phyloP scores from a whole-genome alignment of 2,113 vertebrate genomes.

The Actenoides lindsayi region DNA sequence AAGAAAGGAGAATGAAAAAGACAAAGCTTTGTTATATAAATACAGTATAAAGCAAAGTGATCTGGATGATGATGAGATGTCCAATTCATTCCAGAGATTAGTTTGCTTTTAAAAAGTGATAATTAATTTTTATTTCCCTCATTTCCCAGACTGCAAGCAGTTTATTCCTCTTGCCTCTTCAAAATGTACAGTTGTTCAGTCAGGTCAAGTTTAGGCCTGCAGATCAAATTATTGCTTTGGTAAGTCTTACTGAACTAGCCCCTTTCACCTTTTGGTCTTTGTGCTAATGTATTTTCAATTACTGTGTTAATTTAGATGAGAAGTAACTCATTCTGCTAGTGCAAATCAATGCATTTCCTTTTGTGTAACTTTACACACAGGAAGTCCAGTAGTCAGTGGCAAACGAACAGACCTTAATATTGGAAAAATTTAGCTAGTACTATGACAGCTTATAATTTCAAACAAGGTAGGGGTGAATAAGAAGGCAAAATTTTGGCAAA shows the following conservation, averaged over 20 bases:
- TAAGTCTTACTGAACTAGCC: neutral
- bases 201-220: neutral
- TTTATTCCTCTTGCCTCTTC: neutral
- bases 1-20: neutral
- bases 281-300: neutral
- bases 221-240: slow-evolving; percentile 37
- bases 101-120: neutral
- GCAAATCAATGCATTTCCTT: neutral
- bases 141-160: neutral
- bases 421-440: neutral
- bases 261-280: neutral
- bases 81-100: neutral
- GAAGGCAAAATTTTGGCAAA: neutral
- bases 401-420: neutral
- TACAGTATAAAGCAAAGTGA: neutral
- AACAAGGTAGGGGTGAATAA: neutral
- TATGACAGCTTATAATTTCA: neutral
- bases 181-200: neutral
- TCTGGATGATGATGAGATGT: neutral
- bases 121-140: neutral
- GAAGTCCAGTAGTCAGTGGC: neutral
- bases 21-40: neutral
- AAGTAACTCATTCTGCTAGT: neutral
- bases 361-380: neutral
- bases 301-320: slow-evolving; percentile 14